Base-by-base conservation (phyloP, 64 coral and sea anemone species). In the Stylophora pistillata region DNA sequence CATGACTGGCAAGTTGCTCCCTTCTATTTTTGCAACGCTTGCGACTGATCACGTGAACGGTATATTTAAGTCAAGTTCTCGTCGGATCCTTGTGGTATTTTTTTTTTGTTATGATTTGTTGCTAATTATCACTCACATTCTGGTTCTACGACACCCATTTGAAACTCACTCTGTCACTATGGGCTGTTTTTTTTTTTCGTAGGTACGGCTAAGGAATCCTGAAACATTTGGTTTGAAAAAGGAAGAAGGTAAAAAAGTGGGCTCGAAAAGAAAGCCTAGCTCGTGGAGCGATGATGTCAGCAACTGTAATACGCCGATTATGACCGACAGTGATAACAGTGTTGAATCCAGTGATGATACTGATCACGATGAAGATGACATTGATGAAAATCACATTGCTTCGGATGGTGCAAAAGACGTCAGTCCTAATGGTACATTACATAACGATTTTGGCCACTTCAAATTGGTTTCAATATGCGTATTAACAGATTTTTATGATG, bases 161-260 rank as follows among this genome's bases (percentile, higher is more conserved):
- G 37, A 47, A 47, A 47, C 37, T 3, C 37, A 3, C 7, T 47
- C 37, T 47, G 37, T 47, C 37, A 47, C 37, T 47, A 47, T 68
- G 20, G 3, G 5, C 26, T 68, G 10, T 12, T 68, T 68, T 25
- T n/a, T 9, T 28, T n/a, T n/a, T n/a, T n/a, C n/a, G n/a, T 53
- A 84, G 80, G 62, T 68, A 9, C 18, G 21, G 12, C 69, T 84
- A 32, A 69, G 80, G 37, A 68, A 41, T 25, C 62, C 80, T 70
- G 32, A 63, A 69, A 65, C 80, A 15, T 84, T 84, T 37, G 28
- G 80, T 69, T 84, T 84, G 31, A 53, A 23, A 6, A 34, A 63
- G 47, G 80, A 84, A 14, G 53, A 84, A 70, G 80, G 32, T 63
- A 70, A 84, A 18, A 34, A 69, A 2, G 34, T 20, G 12, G 57